A percentile compares a stretch with the other conserved stretches of the same genome.
Evolutionary conservation across 2,113 vertebrate species (phyloP).

Genomic region (Paralichthys olivaceus): DNA sequence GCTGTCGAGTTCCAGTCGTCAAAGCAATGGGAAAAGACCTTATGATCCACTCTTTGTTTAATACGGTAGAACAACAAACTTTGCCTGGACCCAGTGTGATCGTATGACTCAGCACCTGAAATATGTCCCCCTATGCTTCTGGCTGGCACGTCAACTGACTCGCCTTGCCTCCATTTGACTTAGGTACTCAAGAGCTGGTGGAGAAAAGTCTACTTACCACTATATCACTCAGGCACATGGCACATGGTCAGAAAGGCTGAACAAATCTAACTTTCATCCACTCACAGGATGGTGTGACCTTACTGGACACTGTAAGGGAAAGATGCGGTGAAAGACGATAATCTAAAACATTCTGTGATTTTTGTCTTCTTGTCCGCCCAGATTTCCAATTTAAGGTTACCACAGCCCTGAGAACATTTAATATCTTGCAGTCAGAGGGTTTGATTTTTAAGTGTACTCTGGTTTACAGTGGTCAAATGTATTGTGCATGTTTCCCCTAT

Average conservation of each 20-base stretch:
- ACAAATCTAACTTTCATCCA: conserved; percentile 43
- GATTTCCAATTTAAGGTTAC: conserved; percentile 22
- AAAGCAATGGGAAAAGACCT: conserved; percentile 65
- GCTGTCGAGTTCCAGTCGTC: conserved; percentile 69
- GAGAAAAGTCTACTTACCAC: conserved; percentile 37
- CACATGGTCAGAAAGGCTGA: conserved; percentile 15
- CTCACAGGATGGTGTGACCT: conserved; percentile 41
- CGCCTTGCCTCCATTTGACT: conserved; percentile 52
- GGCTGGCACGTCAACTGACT: conserved; percentile 51
- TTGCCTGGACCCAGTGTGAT: conserved; percentile 54
- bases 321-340: conserved; percentile 29
- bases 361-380: conserved; percentile 7
- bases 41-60: conserved; percentile 78
- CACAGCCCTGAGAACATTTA: conserved; percentile 3
- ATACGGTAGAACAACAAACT: conserved; percentile 73
- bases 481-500: conserved; percentile 38
- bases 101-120: conserved; percentile 67
- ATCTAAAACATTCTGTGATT: conserved; percentile 27
- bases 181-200: conserved; percentile 46
- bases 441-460: conserved; percentile 19
- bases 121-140: conserved; percentile 60
- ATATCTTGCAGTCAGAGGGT: neutral
- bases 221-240: conserved; percentile 19
- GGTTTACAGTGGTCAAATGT: conserved; percentile 24
- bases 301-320: conserved; percentile 34